Base-by-base conservation (phyloP, 2,888 invertebrate species). In the Schizaphis graminum region DNA sequence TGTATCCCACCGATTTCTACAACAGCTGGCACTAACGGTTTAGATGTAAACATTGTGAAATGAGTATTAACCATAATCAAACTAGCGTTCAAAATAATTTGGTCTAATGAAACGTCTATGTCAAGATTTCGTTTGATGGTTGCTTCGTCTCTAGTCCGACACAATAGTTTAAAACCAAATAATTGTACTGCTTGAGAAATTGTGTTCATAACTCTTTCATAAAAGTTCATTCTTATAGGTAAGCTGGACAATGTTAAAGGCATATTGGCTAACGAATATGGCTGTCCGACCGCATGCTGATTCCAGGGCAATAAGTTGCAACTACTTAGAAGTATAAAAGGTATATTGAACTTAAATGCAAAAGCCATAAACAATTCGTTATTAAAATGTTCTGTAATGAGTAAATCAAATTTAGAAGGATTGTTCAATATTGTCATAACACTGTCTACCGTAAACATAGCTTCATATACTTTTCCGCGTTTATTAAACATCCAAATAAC, bases 1-100 rank as follows among this genome's bases (percentile, higher is more conserved):
- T 94, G 89, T 85, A 94, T 61, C 8, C 95, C 95, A 47, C 94
- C 94, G 7, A 95, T 85, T 93, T 95, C 94, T 41, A 95, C 41
- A 35, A 94, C n/a, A 7, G 67, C 56, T 35, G 93, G 93, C 26
- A 93, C 61, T 28, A 89, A 53, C 28, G 94, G 92, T 21, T 53
- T 57, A 57, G 93, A 67, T 67, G 61, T 28, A 77, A 92, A 88
- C 11, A 86, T 85, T 21, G 88, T 85, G 56, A 90, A 93, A 91
- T 94, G 88, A 67, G 94, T 53, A 41, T 92, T 94, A 24, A 91
- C 61, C 47, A 95, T 24, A 35, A 89, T 87, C 49, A 94, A 85
- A 67, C 93, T 94, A 35, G 86, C 77, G 26, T 94, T 95, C 10
- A 53, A 53, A 77, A 91, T 88, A 7, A 93, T 67, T n/a, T 89